phyloP scores from a whole-genome alignment of 2,113 vertebrate species.

The Passer montanus region DNA sequence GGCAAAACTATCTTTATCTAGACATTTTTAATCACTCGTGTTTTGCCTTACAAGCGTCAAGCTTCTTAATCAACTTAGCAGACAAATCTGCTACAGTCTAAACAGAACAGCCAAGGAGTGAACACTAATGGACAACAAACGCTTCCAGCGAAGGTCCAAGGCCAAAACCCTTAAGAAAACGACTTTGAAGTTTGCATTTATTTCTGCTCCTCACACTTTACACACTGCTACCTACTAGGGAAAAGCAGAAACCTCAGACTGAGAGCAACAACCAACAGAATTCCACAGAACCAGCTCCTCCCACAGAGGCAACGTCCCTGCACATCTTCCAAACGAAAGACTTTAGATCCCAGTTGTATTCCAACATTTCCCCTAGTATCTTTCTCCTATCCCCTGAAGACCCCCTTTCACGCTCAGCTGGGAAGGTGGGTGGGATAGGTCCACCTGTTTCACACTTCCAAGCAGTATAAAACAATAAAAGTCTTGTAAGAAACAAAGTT shows the following conservation, averaged over 20 bases:
- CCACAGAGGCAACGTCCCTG: neutral
- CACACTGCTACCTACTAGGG: neutral
- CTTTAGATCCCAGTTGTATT: neutral
- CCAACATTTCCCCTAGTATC: neutral
- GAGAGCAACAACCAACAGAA: neutral
- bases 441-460: neutral
- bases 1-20: neutral
- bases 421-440: neutral
- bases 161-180: neutral
- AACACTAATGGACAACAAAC: neutral
- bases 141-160: neutral
- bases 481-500: neutral
- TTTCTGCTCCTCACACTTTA: neutral
- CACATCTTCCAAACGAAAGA: rapidly evolving
- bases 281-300: neutral
- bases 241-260: neutral
- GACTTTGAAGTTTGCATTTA: neutral
- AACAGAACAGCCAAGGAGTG: neutral
- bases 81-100: neutral
- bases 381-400: neutral
- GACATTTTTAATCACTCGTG: neutral
- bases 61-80: neutral
- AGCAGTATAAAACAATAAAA: neutral
- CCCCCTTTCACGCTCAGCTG: neutral
- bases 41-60: neutral